Conservation (phyloP, 2,113 vertebrate species). For the Sminthopsis crassicaudata region DNA sequence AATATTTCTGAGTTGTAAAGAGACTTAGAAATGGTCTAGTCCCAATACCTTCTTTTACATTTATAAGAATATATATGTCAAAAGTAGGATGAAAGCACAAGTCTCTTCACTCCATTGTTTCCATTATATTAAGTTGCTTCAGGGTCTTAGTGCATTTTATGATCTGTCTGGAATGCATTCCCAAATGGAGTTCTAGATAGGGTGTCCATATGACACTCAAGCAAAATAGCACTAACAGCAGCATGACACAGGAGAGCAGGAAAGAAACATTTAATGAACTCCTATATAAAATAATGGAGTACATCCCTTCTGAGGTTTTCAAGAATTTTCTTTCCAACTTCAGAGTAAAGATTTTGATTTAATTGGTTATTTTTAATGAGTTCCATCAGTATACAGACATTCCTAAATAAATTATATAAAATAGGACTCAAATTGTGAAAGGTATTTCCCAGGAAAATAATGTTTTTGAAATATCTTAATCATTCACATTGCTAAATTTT, state of each 20-base stretch:
- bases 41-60: no score
- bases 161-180: background rate
- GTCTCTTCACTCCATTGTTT: no score
- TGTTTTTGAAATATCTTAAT: background rate
- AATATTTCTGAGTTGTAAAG: no score
- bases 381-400: background rate
- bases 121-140: background rate
- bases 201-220: background rate
- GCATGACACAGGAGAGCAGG: background rate
- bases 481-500: conserved; percentile 20
- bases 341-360: background rate
- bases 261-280: background rate
- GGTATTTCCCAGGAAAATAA: background rate
- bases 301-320: background rate
- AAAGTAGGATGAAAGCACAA: no score
- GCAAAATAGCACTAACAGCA: background rate
- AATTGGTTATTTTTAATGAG: background rate
- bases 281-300: background rate
- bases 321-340: background rate
- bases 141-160: background rate
- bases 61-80: no score
- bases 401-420: background rate
- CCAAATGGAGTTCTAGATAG: background rate
- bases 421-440: background rate
- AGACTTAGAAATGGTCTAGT: no score